These are phyloP conservation scores for Raillietiella orientalis DNA, from an alignment of 2,888 invertebrate species.

Conservation along the genomic window DNA sequence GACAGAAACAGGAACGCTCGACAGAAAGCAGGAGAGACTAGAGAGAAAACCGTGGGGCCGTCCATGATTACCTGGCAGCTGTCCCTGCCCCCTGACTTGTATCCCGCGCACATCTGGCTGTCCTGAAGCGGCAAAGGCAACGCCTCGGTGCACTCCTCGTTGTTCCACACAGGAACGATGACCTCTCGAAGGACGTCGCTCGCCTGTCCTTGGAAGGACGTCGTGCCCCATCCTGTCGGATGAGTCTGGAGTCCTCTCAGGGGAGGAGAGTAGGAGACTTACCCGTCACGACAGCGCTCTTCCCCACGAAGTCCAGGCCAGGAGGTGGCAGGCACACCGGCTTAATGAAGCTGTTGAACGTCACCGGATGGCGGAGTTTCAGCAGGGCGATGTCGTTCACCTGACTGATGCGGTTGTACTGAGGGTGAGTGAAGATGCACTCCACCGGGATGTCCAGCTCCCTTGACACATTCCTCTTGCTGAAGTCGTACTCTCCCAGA, in stretches of 20 bases:
- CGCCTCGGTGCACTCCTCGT: conserved; percentile 23
- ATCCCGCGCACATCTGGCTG: conserved; percentile 40
- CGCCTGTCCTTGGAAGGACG: conserved; percentile 29
- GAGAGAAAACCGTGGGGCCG: too few relatives aligned
- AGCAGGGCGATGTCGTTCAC: conserved; percentile 44
- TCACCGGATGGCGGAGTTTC: conserved; percentile 8
- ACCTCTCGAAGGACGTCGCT: conserved; percentile 40
- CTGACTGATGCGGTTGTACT: conserved; percentile 29
- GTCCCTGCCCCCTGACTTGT: conserved; percentile 37
- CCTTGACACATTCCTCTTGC: conserved; percentile 26
- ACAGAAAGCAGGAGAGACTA: too few relatives aligned
- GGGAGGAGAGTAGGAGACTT: conserved; percentile 1
- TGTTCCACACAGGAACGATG: conserved; percentile 39
- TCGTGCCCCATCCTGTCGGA: conserved; percentile 34
- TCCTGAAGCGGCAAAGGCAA: conserved; percentile 25
- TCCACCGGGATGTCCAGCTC: conserved; percentile 30
- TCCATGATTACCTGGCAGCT: conserved; percentile 31
- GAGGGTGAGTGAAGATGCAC: conserved; percentile 28
- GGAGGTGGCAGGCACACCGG: conserved; percentile 46
- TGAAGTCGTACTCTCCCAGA: conserved; percentile 42
- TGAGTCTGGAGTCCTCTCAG: background rate
- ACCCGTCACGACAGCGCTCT: conserved; percentile 7
- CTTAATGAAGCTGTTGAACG: conserved; percentile 29
- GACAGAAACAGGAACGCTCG: too few relatives aligned
- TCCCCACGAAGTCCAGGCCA: conserved; percentile 12